These are phyloP conservation scores for Ochotona princeps DNA, from an alignment of 2,113 vertebrate species.

Conservation along the genomic window DNA sequence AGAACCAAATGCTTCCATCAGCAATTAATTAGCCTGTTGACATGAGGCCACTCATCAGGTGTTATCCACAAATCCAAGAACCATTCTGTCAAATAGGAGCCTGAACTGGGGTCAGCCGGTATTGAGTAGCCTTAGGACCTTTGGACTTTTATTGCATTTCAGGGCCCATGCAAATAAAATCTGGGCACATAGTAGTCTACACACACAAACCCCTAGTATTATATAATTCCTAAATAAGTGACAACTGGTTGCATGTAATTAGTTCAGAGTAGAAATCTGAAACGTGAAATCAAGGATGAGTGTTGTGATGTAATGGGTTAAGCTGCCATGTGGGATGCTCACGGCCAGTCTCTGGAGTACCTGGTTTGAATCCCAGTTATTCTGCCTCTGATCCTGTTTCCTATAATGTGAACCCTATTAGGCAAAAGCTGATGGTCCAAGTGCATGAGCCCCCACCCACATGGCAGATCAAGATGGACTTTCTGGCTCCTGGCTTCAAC, in stretches of 20 bases:
- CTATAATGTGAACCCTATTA: no score
- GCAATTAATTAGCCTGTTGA: not conserved
- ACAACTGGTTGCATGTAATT: not conserved
- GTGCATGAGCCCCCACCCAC: no score
- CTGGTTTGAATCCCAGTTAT: no score
- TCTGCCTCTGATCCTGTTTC: no score
- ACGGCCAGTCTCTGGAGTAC: no score
- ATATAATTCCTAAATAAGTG: not conserved
- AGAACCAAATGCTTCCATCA: not conserved
- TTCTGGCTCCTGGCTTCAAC: no score
- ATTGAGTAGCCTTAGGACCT: not conserved
- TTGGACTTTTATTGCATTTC: constrained; percentile 19
- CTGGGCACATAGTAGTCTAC: not conserved
- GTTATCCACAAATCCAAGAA: constrained; percentile 30
- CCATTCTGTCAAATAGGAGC: not conserved
- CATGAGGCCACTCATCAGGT: not conserved
- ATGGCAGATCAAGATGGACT: no score
- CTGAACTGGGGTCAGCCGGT: not conserved
- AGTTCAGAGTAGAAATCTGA: not conserved
- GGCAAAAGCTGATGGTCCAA: no score
- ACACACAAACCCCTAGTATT: not conserved
- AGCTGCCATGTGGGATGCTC: no score
- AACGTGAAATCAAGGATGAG: no score
- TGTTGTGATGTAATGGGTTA: no score
- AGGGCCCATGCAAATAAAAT: constrained; percentile 27